A percentile compares a stretch with the other conserved stretches of the same genome.
These are phyloP conservation scores for Squalus acanthias DNA, from an alignment of 2,797 vertebrate genomes.

Conservation along the genomic window DNA sequence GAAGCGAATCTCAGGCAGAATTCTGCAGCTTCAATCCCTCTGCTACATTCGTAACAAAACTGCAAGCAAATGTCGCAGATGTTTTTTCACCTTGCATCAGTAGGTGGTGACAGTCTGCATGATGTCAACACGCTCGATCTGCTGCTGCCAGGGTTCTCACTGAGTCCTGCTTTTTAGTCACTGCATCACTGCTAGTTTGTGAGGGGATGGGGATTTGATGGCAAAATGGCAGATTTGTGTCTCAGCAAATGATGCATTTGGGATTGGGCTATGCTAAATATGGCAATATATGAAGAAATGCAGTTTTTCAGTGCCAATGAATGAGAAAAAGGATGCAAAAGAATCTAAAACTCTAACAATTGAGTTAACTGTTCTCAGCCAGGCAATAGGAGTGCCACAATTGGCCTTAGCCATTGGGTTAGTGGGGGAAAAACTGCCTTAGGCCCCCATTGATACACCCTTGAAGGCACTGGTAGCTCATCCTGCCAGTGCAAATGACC, in stretches of 20 bases:
- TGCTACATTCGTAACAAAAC: not conserved
- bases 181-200: not conserved
- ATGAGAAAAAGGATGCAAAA: not conserved
- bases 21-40: not conserved
- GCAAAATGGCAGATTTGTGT: not conserved
- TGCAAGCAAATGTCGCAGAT: not conserved
- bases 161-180: too few species aligned
- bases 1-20: too few species aligned
- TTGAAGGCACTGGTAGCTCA: not conserved
- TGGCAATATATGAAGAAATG: not conserved
- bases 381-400: not conserved
- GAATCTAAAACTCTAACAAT: not conserved
- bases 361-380: not conserved
- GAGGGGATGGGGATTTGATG: not conserved
- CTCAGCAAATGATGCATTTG: not conserved
- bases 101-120: slow-evolving; percentile 15
- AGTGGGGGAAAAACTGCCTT: not conserved
- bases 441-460: not conserved
- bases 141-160: not conserved
- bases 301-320: not conserved
- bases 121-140: not conserved
- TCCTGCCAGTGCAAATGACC: not conserved
- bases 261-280: not conserved
- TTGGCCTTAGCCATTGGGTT: too few species aligned
- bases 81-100: not conserved